phyloP scores from a whole-genome alignment of 1,140 invertebrate species.

The Yoshiicerus persimilis region DNA sequence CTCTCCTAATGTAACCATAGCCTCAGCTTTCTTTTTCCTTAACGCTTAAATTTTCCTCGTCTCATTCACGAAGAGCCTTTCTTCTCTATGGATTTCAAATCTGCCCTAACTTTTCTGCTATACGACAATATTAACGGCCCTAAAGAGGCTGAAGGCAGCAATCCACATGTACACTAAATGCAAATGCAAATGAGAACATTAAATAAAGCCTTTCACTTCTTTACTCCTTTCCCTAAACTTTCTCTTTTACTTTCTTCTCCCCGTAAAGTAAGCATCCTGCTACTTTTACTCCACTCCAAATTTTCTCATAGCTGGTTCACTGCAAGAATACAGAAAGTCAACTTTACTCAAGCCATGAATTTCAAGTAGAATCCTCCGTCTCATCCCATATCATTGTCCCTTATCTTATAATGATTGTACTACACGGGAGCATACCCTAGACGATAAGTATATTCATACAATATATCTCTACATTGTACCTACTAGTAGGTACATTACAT shows the following conservation, averaged over 20 bases:
- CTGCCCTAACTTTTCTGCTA: neutral
- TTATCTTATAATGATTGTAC: neutral
- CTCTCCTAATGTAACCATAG: neutral
- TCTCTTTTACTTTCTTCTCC: neutral
- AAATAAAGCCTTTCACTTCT: slow-evolving; percentile 5
- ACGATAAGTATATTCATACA: neutral
- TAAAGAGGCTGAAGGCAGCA: neutral
- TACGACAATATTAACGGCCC: neutral
- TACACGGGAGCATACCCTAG: neutral
- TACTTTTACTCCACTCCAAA: neutral
- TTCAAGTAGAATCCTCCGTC: neutral
- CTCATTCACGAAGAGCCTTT: neutral
- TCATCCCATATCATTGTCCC: neutral
- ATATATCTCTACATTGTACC: neutral
- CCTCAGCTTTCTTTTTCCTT: neutral
- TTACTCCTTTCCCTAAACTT: neutral
- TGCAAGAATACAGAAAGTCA: neutral
- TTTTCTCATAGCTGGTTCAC: neutral
- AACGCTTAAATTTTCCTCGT: neutral
- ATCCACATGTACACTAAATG: slow-evolving; percentile 12
- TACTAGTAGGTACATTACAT: too few relatives aligned
- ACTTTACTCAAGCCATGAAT: neutral
- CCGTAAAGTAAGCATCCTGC: neutral
- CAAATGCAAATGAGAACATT: slow-evolving; percentile 16
- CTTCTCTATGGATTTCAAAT: neutral